Percentiles rank a stretch among this genome's conserved stretches.
Evolutionary conservation across 2,888 invertebrate species (phyloP).

Genomic region (Leptinotarsa juncta): DNA sequence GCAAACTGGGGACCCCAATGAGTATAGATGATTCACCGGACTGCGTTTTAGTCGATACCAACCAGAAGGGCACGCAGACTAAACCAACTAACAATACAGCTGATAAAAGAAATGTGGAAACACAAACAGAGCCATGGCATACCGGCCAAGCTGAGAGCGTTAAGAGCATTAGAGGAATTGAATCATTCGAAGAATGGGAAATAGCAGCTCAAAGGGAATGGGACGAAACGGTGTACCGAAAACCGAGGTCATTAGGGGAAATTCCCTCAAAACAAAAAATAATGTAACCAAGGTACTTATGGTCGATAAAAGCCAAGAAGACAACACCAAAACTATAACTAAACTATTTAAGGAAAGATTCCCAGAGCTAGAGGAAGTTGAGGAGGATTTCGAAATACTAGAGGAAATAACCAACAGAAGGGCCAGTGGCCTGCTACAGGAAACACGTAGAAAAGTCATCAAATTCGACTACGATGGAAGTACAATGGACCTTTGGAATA

Average conservation of each 20-base stretch:
- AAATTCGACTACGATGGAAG: constrained; percentile 6
- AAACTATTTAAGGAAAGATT: constrained; percentile 11
- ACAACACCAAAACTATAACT: neutral
- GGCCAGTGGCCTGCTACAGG: neutral
- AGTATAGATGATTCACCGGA: no score
- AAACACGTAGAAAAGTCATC: neutral
- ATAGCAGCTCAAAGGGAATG: neutral
- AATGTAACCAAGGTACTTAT: constrained; percentile 3
- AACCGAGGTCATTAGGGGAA: constrained; percentile 8
- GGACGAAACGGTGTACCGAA: neutral
- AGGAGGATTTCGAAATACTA: neutral
- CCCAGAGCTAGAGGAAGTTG: constrained; percentile 3
- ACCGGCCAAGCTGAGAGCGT: no score
- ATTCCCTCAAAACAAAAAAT: constrained; percentile 11
- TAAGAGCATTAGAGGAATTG: no score
- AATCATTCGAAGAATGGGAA: neutral
- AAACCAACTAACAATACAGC: no score
- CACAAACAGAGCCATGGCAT: no score
- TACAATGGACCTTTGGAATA: neutral
- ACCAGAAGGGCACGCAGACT: no score
- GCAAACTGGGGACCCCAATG: neutral
- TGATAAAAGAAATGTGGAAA: no score
- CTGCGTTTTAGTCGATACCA: no score
- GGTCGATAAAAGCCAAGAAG: neutral
- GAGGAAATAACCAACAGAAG: constrained; percentile 21